Evolutionary conservation across 2,113 vertebrate species (phyloP), one percentile per base, ranked within the genome.

Genomic region (Laterallus jamaicensis): DNA sequence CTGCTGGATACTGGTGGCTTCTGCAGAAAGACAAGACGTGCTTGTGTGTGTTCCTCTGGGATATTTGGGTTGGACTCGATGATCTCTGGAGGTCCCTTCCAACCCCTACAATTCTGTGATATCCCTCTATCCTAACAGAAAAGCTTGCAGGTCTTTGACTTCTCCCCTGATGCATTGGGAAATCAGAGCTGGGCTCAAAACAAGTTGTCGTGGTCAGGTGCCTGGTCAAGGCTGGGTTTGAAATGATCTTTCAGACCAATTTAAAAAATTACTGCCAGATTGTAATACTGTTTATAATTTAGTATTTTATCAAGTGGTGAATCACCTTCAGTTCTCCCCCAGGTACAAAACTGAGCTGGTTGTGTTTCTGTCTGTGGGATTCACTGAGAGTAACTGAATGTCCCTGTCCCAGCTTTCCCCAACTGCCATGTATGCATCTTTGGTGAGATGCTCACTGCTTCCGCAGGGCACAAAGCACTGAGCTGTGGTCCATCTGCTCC

Each of bases 361-460:
- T 3, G 11, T 77, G 58, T 56, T 76, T 42, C 59, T 49, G 1
- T 37, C 54, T 4, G 0, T 28, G 56, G 68, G 52, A 55, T 66
- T 83, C 52, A 4, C 1, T 49, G 29, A 21, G 59, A 62, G 12
- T 19, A 26, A 17, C 75, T 64, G 10, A 2, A 20, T 17, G 71
- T 82, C 54, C 54, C 42, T 37, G 67, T 40, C 7, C 3, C 18
- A 84, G 69, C 15, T 70, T 91, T 50, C 62, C 90, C 69, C 18
- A 5, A 2, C 55, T 18, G 79, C 0, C 3, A 17, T 4, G 17
- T n/a, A 13, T 2, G 15, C 5, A 22, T 21, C 50, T 35, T 42
- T 3, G 7, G 35, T 19, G 85, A 87, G 85, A 49, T 70, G 79
- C 60, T 79, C 7, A 4, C 7, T 0, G 21, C 56, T 95, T 92